Percentiles rank a stretch among this genome's conserved stretches.
Evolutionary conservation across 2,888 invertebrate genomes (phyloP).

Genomic region (Diarsia mendica): DNA sequence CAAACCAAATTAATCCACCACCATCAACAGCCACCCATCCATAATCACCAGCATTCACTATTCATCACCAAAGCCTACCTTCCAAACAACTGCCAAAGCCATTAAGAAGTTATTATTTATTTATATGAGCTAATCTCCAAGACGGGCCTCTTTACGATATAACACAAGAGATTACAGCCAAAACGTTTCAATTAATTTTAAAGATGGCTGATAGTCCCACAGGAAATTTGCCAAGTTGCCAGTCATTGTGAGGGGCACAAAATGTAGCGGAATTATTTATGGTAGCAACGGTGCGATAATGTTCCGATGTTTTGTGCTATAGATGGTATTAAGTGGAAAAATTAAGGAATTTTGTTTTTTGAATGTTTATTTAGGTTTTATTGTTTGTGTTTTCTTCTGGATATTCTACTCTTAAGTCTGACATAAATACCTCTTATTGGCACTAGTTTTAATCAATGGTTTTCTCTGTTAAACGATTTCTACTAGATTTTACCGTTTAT

Average conservation of each 20-base stretch:
- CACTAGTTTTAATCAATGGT: too few relatives aligned
- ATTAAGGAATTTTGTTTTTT: neutral
- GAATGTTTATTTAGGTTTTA: neutral
- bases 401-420: too few relatives aligned
- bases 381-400: neutral
- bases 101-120: conserved; percentile 68
- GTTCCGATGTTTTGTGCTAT: conserved; percentile 30
- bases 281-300: conserved; percentile 39
- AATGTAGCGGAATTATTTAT: conserved; percentile 70
- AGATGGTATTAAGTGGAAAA: conserved; percentile 26
- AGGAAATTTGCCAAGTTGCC: conserved; percentile 74
- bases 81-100: conserved; percentile 59
- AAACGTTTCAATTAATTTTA: conserved; percentile 78
- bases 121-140: conserved; percentile 68
- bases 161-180: conserved; percentile 70
- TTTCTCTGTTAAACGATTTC: too few relatives aligned
- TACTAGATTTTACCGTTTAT: too few relatives aligned
- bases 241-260: conserved; percentile 71
- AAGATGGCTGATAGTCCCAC: conserved; percentile 73
- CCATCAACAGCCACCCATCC: neutral
- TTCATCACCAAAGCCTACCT: conserved; percentile 42
- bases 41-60: conserved; percentile 38
- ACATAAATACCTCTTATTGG: too few relatives aligned
- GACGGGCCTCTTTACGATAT: conserved; percentile 67
- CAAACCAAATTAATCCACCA: conserved; percentile 1